phyloP scores from a whole-genome alignment of 2,113 vertebrate genomes.

The Lanius collurio region DNA sequence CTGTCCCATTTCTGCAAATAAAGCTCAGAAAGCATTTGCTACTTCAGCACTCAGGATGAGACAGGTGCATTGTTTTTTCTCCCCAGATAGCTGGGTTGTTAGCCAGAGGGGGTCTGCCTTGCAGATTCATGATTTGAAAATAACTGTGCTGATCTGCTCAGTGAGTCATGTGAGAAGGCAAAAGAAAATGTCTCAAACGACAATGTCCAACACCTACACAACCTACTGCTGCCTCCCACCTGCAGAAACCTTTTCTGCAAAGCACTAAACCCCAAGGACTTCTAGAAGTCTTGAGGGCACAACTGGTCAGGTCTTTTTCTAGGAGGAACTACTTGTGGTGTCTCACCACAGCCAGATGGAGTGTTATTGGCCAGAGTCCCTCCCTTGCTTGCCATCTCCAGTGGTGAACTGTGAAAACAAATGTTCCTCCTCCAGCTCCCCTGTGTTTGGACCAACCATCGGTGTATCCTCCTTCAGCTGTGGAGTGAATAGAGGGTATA shows the following conservation, averaged over 20 bases:
- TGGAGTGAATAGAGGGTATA: background rate
- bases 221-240: background rate
- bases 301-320: background rate
- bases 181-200: background rate
- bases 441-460: background rate
- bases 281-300: background rate
- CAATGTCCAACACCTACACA: background rate
- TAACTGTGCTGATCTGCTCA: background rate
- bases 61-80: background rate
- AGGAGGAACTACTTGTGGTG: background rate
- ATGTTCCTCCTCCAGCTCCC: background rate
- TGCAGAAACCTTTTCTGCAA: background rate
- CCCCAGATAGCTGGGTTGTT: background rate
- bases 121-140: background rate
- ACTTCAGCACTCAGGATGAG: background rate
- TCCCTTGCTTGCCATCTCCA: background rate
- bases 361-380: background rate
- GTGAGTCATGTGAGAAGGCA: background rate
- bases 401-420: background rate
- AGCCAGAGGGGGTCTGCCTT: background rate
- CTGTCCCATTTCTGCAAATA: background rate
- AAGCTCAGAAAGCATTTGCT: background rate
- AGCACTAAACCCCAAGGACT: background rate
- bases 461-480: background rate
- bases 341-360: background rate